A percentile compares a stretch with the other conserved stretches of the same genome.
Conservation (phyloP, 37 sponge, comb jelly and placozoan genomes). For the Theonella swinhoei region DNA sequence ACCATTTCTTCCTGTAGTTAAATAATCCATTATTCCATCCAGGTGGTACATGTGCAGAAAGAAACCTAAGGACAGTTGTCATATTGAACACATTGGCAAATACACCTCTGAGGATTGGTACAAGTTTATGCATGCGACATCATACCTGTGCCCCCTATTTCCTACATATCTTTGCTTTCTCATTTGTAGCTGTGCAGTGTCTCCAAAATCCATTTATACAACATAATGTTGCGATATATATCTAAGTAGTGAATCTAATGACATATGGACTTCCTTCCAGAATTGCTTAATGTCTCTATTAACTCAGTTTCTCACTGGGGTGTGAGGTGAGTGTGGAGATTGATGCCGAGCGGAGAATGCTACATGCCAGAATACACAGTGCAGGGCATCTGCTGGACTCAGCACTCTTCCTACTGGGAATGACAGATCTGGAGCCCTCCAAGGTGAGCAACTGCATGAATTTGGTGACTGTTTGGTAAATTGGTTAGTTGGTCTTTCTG, state of each 20-base stretch:
- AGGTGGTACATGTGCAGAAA: conserved; percentile 69
- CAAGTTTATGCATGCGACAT: background rate
- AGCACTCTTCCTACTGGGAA: conserved; percentile 53
- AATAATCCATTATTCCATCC: background rate
- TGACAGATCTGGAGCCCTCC: conserved; percentile 51
- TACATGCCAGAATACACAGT: conserved; percentile 75
- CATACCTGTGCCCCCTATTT: background rate
- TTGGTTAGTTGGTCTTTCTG: background rate
- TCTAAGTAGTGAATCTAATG: background rate
- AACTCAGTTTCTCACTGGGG: conserved; percentile 58
- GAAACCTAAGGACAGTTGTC: conserved; percentile 45
- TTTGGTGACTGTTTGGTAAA: background rate
- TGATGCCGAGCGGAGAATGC: conserved; percentile 21
- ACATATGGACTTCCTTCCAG: background rate
- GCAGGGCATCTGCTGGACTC: conserved; percentile 78
- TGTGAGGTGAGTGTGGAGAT: conserved; percentile 44
- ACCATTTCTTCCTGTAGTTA: background rate
- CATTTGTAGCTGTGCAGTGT: background rate
- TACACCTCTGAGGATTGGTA: conserved; percentile 30
- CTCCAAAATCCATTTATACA: background rate
- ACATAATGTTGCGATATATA: background rate
- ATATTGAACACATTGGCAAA: conserved; percentile 69
- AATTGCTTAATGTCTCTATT: too few species aligned
- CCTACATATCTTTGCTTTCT: background rate
- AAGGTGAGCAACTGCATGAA: conserved; percentile 44